Evolutionary conservation across 2,113 vertebrate species (phyloP).

Genomic region (Catharus minimus): DNA sequence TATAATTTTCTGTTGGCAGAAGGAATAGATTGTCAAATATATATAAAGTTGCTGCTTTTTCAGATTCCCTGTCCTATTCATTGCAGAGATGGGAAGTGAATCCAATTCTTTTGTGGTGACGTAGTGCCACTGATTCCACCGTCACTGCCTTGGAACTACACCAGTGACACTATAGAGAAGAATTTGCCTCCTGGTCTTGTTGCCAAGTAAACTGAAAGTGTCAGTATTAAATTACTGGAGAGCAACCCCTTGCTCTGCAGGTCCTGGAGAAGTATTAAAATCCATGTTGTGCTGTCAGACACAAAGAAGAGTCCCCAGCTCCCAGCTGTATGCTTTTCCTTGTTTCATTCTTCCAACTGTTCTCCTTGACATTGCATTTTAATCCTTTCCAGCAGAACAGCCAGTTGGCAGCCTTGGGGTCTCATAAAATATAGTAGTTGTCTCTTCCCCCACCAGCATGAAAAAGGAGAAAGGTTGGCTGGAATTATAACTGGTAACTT

Average conservation of each 20-base stretch:
- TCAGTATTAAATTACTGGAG: slow-evolving; percentile 1
- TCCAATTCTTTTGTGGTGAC: not conserved
- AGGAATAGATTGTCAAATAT: not conserved
- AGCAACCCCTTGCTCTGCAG: not conserved
- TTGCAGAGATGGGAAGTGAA: not conserved
- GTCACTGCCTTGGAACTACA: not conserved
- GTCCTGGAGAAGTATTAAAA: slow-evolving; percentile 11
- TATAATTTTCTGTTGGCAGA: not conserved
- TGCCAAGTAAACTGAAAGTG: slow-evolving; percentile 11
- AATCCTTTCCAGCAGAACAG: slow-evolving; percentile 47
- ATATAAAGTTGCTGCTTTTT: not conserved
- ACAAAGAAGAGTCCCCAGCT: not conserved
- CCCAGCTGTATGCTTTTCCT: not conserved
- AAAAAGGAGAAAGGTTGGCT: slow-evolving; percentile 23
- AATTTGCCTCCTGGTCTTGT: not conserved
- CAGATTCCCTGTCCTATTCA: not conserved
- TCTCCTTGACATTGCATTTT: slow-evolving; percentile 31
- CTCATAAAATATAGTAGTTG: slow-evolving; percentile 48
- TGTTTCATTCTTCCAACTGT: not conserved
- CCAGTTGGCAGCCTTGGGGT: slow-evolving; percentile 32
- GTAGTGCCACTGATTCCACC: not conserved
- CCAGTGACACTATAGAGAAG: not conserved
- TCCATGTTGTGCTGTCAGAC: not conserved
- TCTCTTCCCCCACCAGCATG: slow-evolving; percentile 2
- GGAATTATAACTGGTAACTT: slow-evolving; percentile 48